Base-by-base conservation (phyloP, 2,888 invertebrate genomes). In the Drosophila rubida region DNA sequence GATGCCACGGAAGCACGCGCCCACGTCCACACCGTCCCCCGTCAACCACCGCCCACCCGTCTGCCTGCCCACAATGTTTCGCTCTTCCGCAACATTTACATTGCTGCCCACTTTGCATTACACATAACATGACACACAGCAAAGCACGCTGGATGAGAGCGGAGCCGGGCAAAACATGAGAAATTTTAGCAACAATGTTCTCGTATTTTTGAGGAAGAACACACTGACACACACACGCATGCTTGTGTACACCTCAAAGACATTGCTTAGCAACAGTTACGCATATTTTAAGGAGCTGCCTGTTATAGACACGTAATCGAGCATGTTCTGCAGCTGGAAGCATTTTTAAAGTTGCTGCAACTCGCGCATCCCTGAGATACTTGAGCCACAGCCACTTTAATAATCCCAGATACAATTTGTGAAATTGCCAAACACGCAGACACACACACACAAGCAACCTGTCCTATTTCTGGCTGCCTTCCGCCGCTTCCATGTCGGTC, bases 131-230 rank as follows among this genome's bases (percentile, higher is more conserved):
- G 32, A 58, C 41, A 42, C 42, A 54, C 23, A 16, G 30, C 30
- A 30, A 11, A 30, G 25, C 32, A n/a, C 11, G 11, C 32, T 25
- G 32, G 35, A 4, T 11, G n/a, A n/a, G 32, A 11, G 19, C 14
- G 19, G n/a, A 14, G n/a, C 37, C 16, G 16, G 32, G 41, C 50
- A 64, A 58, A 67, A 65, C 58, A 68, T 58, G 45, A 49, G 59
- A 59, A 66, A 66, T 72, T 67, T 78, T 54, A 58, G 41, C 66
- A 78, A 78, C 78, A 78, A 78, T 78, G 65, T 74, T 65, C 58
- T 66, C 61, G 49, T 75, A 53, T 64, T 61, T 62, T 64, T 49
- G 58, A 48, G 23, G 19, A 23, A 57, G 44, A 25, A 62, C 60
- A 19, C 35, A 32, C 27, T 58, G 13, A 48, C 27, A 57, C 13